These are phyloP conservation scores for Pocillopora grandis DNA, from an alignment of 92 coral and sea anemone species.

Conservation along the genomic window DNA sequence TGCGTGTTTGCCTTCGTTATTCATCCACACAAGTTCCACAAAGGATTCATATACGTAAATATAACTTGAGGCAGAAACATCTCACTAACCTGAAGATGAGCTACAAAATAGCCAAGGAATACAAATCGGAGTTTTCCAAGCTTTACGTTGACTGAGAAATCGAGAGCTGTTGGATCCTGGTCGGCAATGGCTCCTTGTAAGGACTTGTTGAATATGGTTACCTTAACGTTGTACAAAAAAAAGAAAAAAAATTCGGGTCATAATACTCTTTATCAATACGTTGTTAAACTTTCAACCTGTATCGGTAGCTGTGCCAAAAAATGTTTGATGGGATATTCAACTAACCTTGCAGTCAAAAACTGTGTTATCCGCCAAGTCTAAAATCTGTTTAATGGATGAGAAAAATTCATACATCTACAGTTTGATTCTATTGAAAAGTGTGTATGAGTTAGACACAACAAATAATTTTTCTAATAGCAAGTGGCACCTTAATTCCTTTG, in stretches of 20 bases:
- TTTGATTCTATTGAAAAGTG: neutral
- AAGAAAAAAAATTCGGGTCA: neutral
- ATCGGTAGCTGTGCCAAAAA: neutral
- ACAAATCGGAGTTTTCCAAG: slow-evolving; percentile 89
- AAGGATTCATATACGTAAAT: no score
- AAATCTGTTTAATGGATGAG: slow-evolving; percentile 55
- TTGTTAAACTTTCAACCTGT: neutral
- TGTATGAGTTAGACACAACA: neutral
- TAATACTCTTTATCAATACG: neutral
- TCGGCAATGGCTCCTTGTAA: slow-evolving; percentile 28
- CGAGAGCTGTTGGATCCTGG: slow-evolving; percentile 67
- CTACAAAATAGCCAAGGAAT: slow-evolving; percentile 78
- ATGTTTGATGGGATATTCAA: neutral
- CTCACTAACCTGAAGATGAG: slow-evolving; percentile 75
- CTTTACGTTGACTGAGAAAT: slow-evolving; percentile 65
- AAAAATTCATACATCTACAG: neutral
- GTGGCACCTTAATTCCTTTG: no score
- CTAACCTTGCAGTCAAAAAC: slow-evolving; percentile 92
- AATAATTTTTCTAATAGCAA: no score
- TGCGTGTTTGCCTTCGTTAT: neutral
- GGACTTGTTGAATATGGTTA: slow-evolving; percentile 70
- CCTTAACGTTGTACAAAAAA: slow-evolving; percentile 37
- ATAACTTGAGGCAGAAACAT: neutral
- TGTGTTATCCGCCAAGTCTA: slow-evolving; percentile 84
- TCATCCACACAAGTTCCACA: no score